A percentile compares a stretch with the other conserved stretches of the same genome.
These are phyloP conservation scores for Gobio occitaniae DNA, from an alignment of 2,797 vertebrate species.

Conservation along the genomic window DNA sequence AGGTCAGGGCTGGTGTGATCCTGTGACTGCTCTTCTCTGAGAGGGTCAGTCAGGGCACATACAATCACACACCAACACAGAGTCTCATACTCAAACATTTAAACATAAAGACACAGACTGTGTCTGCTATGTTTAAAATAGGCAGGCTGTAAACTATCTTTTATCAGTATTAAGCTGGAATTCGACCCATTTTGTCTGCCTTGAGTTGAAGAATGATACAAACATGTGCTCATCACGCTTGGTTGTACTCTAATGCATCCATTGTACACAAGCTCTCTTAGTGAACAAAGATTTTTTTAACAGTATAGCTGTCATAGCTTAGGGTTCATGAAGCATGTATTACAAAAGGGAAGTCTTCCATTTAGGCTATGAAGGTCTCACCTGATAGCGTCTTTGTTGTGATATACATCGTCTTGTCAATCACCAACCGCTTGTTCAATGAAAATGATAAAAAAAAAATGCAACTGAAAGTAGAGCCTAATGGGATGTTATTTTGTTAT, in stretches of 20 bases:
- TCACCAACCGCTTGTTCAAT: constrained; percentile 7
- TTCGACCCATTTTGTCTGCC: constrained; percentile 7
- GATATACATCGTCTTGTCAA: constrained; percentile 7
- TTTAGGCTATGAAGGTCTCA: background rate
- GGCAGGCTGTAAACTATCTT: constrained; percentile 8
- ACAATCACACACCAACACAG: constrained; percentile 16
- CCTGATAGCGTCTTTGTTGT: background rate
- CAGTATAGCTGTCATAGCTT: constrained; percentile 35
- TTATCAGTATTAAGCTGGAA: constrained; percentile 35
- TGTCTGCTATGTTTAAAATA: constrained; percentile 32
- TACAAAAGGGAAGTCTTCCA: constrained; percentile 2
- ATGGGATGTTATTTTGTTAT: background rate
- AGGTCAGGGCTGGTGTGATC: constrained; percentile 42
- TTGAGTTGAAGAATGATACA: constrained; percentile 34
- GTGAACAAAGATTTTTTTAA: constrained; percentile 38
- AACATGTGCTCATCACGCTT: background rate
- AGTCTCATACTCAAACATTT: constrained; percentile 18
- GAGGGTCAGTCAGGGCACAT: constrained; percentile 48
- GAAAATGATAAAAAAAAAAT: background rate
- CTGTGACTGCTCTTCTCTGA: constrained; percentile 49
- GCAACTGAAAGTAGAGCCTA: background rate
- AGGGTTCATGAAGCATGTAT: constrained; percentile 26
- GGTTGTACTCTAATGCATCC: constrained; percentile 13
- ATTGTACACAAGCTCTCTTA: constrained; percentile 39
- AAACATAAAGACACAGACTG: constrained; percentile 2